Evolutionary conservation across 2,113 vertebrate species (phyloP).

Genomic region (Balaeniceps rex): DNA sequence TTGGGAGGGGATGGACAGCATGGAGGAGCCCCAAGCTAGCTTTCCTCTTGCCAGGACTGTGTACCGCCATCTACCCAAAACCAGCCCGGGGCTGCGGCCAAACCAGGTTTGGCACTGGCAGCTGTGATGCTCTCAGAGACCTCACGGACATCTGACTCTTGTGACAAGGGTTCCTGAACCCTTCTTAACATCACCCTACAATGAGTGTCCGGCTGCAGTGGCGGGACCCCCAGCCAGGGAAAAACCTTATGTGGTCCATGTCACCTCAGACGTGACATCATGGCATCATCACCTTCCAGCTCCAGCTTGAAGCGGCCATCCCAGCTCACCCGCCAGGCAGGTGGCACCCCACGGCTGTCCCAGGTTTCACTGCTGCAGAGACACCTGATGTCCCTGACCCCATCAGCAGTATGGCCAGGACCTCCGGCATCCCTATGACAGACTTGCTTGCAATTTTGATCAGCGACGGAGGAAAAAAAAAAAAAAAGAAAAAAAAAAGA

Average conservation of each 20-base stretch:
- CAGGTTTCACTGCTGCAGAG: background rate
- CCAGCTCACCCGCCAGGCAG: fast-evolving
- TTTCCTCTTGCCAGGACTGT: background rate
- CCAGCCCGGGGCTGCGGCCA: fast-evolving
- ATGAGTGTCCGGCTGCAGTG: background rate
- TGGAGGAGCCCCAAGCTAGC: background rate
- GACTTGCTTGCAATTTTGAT: background rate
- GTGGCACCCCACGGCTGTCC: background rate
- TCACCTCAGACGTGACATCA: background rate
- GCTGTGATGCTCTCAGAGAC: background rate
- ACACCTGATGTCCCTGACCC: background rate
- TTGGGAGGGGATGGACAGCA: background rate
- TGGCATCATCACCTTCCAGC: background rate
- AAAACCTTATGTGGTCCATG: background rate
- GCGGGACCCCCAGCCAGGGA: background rate
- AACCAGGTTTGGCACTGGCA: background rate
- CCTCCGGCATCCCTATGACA: background rate
- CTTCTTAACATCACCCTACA: background rate
- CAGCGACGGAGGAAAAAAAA: background rate
- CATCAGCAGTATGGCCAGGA: background rate
- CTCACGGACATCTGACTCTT: background rate
- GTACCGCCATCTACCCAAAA: fast-evolving
- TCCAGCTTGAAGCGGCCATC: background rate
- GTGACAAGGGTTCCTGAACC: background rate
- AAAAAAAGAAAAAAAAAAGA: too few relatives aligned